Percentiles rank a stretch among this genome's conserved stretches.
Conservation (phyloP, 2,797 vertebrate genomes). For the Megalops cyprinoides region DNA sequence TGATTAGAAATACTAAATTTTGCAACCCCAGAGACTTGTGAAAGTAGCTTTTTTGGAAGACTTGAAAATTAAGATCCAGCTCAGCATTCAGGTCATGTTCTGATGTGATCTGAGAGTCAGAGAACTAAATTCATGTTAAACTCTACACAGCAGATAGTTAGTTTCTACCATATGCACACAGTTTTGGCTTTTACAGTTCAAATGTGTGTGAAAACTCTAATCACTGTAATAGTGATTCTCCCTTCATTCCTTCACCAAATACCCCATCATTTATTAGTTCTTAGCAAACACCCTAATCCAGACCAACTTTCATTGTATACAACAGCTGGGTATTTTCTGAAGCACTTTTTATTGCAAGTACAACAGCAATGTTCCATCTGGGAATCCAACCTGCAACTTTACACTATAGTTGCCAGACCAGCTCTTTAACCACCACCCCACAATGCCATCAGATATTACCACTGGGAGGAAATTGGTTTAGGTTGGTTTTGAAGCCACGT, state of each 20-base stretch:
- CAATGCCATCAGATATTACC: too few relatives aligned
- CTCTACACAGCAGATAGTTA: neutral
- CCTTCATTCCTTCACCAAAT: constrained; percentile 49
- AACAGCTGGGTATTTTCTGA: too few relatives aligned
- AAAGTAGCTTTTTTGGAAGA: constrained; percentile 52
- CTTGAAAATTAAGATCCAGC: constrained; percentile 65
- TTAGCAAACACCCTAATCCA: too few relatives aligned
- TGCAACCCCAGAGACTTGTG: constrained; percentile 67
- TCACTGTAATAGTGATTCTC: constrained; percentile 54
- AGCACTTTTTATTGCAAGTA: too few relatives aligned
- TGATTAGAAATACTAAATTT: constrained; percentile 81
- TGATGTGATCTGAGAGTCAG: constrained; percentile 42
- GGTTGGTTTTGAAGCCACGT: constrained; percentile 80
- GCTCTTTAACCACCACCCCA: too few relatives aligned
- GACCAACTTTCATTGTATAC: too few relatives aligned
- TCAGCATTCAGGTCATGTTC: constrained; percentile 60
- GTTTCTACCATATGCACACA: neutral
- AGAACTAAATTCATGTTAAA: neutral
- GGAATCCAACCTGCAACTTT: too few relatives aligned
- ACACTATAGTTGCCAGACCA: too few relatives aligned
- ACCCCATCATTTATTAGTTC: too few relatives aligned
- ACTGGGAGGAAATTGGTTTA: constrained; percentile 80
- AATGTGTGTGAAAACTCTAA: constrained; percentile 46
- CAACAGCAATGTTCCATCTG: too few relatives aligned
- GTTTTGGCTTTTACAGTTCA: constrained; percentile 44